Conservation (phyloP, 2,888 invertebrate species). For the Oxystoma pomonae region DNA sequence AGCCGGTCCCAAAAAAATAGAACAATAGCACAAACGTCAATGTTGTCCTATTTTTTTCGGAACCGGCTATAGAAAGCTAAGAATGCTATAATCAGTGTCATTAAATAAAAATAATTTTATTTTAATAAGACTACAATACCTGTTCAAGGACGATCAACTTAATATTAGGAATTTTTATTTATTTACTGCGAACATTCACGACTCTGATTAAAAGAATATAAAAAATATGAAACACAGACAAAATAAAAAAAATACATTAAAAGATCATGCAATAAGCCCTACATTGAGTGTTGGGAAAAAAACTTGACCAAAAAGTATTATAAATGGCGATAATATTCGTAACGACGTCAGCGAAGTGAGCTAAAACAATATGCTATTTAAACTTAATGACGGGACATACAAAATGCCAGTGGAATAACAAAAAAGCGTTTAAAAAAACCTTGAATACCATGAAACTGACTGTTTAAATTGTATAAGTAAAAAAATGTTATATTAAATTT, state of each 20-base stretch:
- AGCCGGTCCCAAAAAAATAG: too few species aligned
- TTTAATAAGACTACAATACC: too few species aligned
- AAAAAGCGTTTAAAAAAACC: neutral
- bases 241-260: neutral
- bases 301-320: neutral
- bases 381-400: neutral
- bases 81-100: too few species aligned
- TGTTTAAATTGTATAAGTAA: too few species aligned
- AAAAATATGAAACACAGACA: neutral
- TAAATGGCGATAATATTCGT: neutral
- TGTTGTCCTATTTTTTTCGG: too few species aligned
- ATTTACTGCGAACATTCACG: neutral
- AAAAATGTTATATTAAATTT: too few species aligned
- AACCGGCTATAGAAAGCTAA: too few species aligned
- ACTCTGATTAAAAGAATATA: neutral
- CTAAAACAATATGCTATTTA: neutral
- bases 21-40: too few species aligned
- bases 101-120: too few species aligned
- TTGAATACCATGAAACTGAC: neutral
- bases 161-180: neutral
- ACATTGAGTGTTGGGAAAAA: neutral
- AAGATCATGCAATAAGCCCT: neutral
- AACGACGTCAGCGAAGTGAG: neutral
- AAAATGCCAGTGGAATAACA: neutral
- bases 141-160: neutral